Evolutionary conservation across 2,888 invertebrate species (phyloP).

Genomic region (Dryocosmus kuriphilus): DNA sequence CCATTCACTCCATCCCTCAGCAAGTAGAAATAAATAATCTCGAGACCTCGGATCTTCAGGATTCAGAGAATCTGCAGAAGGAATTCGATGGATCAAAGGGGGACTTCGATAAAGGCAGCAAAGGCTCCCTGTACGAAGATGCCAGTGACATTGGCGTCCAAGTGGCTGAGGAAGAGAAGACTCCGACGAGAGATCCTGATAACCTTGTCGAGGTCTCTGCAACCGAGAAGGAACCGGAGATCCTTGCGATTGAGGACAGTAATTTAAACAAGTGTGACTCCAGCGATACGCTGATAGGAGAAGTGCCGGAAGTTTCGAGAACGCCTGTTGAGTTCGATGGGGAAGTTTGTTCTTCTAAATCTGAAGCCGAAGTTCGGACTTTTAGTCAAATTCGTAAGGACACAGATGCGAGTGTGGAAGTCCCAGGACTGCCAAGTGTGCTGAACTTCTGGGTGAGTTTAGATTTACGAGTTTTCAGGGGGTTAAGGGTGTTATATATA

Average conservation of each 20-base stretch:
- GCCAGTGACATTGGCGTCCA: slow-evolving; percentile 59
- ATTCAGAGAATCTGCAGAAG: slow-evolving; percentile 24
- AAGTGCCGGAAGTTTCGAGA: slow-evolving; percentile 59
- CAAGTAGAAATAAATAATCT: slow-evolving; percentile 37
- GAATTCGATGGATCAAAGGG: slow-evolving; percentile 20
- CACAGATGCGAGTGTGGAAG: slow-evolving; percentile 46
- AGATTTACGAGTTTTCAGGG: background rate
- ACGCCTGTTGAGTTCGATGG: slow-evolving; percentile 2
- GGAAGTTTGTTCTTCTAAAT: slow-evolving; percentile 5
- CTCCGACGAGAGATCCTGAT: slow-evolving; percentile 3
- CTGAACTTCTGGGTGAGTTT: slow-evolving; percentile 58
- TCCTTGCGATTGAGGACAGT: slow-evolving; percentile 57
- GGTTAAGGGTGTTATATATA: background rate
- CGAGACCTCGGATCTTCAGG: slow-evolving; percentile 9
- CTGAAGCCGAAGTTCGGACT: background rate
- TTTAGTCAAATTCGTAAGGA: background rate
- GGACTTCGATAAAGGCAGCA: slow-evolving; percentile 52
- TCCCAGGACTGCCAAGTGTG: slow-evolving; percentile 18
- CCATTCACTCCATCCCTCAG: slow-evolving; percentile 18
- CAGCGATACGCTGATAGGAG: slow-evolving; percentile 71
- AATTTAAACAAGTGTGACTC: slow-evolving; percentile 72
- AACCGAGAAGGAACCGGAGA: slow-evolving; percentile 39
- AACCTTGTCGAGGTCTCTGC: slow-evolving; percentile 37
- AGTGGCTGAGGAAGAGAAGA: slow-evolving; percentile 41
- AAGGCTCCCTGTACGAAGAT: slow-evolving; percentile 66